Conservation (phyloP, 2,888 invertebrate genomes). For the Ichneumoninae sp. region DNA sequence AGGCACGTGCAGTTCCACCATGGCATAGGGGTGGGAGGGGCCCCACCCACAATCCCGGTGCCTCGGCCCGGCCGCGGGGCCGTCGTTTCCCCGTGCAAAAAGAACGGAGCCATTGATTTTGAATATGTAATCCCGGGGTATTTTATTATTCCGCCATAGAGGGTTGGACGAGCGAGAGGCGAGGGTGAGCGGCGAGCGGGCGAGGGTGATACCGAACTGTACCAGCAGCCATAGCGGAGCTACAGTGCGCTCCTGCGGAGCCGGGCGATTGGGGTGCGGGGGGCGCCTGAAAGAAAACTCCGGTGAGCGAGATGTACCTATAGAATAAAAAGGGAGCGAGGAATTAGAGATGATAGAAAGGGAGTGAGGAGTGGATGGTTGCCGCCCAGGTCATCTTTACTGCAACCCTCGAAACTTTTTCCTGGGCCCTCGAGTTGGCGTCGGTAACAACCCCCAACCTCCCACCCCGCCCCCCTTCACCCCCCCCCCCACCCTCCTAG, state of each 20-base stretch:
- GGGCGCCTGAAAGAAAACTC: constrained; percentile 66
- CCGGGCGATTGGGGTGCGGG: constrained; percentile 52
- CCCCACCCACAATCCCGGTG: constrained; percentile 72
- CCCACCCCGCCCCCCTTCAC: not conserved
- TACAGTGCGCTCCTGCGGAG: constrained; percentile 13
- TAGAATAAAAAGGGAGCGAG: constrained; percentile 54
- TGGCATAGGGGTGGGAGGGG: constrained; percentile 52
- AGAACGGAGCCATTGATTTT: constrained; percentile 82
- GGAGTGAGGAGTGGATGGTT: constrained; percentile 57
- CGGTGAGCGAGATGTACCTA: constrained; percentile 51
- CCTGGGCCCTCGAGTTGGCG: constrained; percentile 61
- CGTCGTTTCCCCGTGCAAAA: constrained; percentile 59
- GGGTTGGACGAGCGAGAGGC: constrained; percentile 56
- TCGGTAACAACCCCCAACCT: constrained; percentile 61
- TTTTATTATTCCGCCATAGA: constrained; percentile 82
- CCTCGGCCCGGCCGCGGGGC: constrained; percentile 43
- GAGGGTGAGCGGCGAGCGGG: constrained; percentile 24
- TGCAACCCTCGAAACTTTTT: constrained; percentile 62
- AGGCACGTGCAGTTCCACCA: constrained; percentile 24
- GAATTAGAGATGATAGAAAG: constrained; percentile 14
- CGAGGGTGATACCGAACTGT: constrained; percentile 36
- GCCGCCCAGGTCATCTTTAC: constrained; percentile 64
- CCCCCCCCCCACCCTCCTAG: not conserved
- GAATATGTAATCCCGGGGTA: constrained; percentile 83
- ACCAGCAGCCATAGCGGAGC: constrained; percentile 33